Conservation (phyloP, 2,888 invertebrate species). For the Andrena fulva region DNA sequence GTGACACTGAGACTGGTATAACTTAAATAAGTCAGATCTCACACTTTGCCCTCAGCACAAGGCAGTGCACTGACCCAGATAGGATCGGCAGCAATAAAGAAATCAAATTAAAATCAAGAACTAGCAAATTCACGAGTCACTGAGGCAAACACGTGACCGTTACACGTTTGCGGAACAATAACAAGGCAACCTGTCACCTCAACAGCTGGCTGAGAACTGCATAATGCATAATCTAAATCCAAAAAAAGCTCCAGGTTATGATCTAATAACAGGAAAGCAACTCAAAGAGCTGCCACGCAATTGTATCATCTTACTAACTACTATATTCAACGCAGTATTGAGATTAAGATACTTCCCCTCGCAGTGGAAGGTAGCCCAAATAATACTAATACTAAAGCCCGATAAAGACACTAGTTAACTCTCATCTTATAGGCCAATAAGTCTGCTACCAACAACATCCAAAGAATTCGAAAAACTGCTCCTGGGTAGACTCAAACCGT, state of each 20-base stretch:
- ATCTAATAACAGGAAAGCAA: neutral
- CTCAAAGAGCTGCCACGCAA: constrained; percentile 1
- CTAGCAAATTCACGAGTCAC: too few species aligned
- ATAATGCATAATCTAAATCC: neutral
- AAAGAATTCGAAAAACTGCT: neutral
- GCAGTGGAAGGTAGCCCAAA: neutral
- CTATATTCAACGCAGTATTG: neutral
- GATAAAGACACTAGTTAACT: neutral
- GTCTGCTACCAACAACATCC: neutral
- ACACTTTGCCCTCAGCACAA: too few species aligned
- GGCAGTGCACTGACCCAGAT: too few species aligned
- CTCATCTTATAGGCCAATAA: neutral
- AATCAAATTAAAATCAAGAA: too few species aligned
- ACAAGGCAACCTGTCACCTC: too few species aligned
- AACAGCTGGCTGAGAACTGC: too few species aligned
- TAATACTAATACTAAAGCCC: too few species aligned
- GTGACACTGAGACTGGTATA: too few species aligned
- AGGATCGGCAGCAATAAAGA: too few species aligned
- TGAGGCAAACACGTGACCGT: too few species aligned
- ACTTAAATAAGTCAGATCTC: too few species aligned
- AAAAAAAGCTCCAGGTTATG: neutral
- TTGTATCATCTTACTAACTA: neutral
- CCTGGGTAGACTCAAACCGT: neutral
- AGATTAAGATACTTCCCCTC: neutral
- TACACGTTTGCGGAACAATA: too few species aligned